phyloP scores from a whole-genome alignment of 2,113 vertebrate genomes.

The Alectura lathami region DNA sequence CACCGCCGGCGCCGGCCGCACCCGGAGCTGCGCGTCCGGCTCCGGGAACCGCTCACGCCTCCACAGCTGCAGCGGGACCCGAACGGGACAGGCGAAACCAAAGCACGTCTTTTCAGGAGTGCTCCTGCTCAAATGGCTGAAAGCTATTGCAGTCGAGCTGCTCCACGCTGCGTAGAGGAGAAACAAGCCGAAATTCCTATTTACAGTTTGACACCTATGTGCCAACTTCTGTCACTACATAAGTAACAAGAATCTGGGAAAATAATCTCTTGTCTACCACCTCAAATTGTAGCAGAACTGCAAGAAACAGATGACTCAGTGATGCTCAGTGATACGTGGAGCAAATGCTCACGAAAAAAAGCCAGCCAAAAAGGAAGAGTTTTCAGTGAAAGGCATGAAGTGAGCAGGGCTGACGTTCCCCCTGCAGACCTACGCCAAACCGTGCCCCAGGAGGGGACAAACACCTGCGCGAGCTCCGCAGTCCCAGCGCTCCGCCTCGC shows the following conservation, averaged over 20 bases:
- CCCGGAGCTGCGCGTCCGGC: accelerated
- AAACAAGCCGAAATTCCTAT: neutral
- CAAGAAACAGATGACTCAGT: neutral
- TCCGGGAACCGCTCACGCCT: accelerated
- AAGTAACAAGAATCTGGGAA: neutral
- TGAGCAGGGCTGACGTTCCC: neutral
- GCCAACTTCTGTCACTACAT: neutral
- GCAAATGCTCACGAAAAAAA: accelerated
- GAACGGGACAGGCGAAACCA: accelerated
- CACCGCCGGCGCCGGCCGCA: neutral
- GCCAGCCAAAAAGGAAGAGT: neutral
- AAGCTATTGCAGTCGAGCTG: neutral
- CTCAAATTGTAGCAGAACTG: neutral
- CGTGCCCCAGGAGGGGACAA: too few species aligned
- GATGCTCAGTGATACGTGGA: neutral
- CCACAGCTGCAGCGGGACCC: accelerated
- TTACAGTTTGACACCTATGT: accelerated
- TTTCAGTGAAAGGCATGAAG: neutral
- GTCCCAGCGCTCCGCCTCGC: neutral
- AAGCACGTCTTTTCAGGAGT: neutral
- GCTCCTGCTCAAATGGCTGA: accelerated
- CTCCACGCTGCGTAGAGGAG: neutral
- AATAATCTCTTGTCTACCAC: neutral
- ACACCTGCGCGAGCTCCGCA: too few species aligned
- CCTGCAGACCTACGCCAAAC: neutral